These are phyloP conservation scores for Acrocera orbiculus DNA, from an alignment of 2,888 invertebrate species.

Conservation along the genomic window DNA sequence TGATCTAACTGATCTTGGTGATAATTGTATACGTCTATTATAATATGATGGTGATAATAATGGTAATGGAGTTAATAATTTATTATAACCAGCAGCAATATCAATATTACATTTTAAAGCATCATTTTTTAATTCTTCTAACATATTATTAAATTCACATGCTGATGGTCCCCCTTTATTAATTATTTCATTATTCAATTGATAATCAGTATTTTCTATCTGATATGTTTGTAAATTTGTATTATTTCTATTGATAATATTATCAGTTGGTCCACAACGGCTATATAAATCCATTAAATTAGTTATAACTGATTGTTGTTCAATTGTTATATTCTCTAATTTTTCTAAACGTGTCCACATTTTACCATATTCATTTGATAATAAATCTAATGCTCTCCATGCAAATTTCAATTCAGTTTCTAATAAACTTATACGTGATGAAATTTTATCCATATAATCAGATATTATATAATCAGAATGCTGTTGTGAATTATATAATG, in stretches of 20 bases:
- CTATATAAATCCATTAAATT: conserved; percentile 44
- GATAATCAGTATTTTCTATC: conserved; percentile 1
- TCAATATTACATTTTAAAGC: conserved; percentile 12
- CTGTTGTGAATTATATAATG: conserved; percentile 32
- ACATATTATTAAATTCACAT: conserved; percentile 17
- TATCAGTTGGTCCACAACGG: conserved; percentile 13
- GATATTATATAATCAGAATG: conserved; percentile 62
- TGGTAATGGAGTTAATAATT: conserved; percentile 4
- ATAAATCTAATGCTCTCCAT: conserved; percentile 76
- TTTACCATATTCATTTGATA: conserved; percentile 81
- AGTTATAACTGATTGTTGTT: conserved; percentile 79
- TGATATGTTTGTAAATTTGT: neutral
- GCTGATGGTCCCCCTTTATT: conserved; percentile 12
- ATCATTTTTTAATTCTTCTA: conserved; percentile 19
- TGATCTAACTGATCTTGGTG: conserved; percentile 5
- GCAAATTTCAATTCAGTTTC: conserved; percentile 85
- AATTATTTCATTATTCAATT: conserved; percentile 1
- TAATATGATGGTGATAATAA: neutral
- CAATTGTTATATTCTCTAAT: conserved; percentile 66
- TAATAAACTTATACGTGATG: conserved; percentile 67
- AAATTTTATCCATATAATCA: conserved; percentile 80
- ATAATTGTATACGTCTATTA: conserved; percentile 3
- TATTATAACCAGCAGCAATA: conserved; percentile 4
- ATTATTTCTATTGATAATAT: neutral
- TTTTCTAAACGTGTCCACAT: conserved; percentile 88